Conservation (phyloP, 2,113 vertebrate species). For the Sorex fumeus region DNA sequence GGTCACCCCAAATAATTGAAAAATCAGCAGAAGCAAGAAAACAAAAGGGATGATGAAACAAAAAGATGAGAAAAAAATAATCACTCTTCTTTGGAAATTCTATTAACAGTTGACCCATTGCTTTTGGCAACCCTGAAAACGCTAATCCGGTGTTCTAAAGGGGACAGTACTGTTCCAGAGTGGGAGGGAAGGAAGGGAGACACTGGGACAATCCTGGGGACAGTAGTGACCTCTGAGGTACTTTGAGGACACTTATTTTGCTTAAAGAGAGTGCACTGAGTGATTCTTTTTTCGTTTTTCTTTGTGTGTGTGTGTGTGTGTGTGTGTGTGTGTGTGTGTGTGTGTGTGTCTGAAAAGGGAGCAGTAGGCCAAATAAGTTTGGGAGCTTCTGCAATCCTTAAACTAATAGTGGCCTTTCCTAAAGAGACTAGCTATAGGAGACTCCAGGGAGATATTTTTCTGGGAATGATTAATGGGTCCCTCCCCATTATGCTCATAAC, state of each 20-base stretch:
- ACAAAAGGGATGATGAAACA: neutral
- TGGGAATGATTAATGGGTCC: neutral
- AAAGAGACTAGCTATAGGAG: neutral
- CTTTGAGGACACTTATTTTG: too few species aligned
- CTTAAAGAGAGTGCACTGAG: too few species aligned
- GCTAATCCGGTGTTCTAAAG: neutral
- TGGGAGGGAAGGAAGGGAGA: neutral
- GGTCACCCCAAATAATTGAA: too few species aligned
- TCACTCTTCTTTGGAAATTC: slow-evolving; percentile 25
- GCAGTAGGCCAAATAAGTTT: too few species aligned
- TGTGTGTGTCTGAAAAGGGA: too few species aligned
- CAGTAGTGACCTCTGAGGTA: too few species aligned
- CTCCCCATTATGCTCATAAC: neutral
- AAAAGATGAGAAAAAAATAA: slow-evolving; percentile 3
- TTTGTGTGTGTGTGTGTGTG: too few species aligned
- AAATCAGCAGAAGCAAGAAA: neutral
- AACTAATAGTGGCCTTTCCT: neutral
- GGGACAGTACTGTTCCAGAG: neutral
- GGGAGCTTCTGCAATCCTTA: neutral
- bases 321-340: too few species aligned
- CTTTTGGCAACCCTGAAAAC: neutral
- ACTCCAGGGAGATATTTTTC: neutral
- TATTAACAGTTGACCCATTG: neutral
- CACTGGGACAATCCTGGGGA: too few species aligned
- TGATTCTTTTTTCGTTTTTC: too few species aligned